A percentile compares a stretch with the other conserved stretches of the same genome.
phyloP scores from a whole-genome alignment of 1,140 invertebrate genomes.

The Cyphomyrmex costatus region DNA sequence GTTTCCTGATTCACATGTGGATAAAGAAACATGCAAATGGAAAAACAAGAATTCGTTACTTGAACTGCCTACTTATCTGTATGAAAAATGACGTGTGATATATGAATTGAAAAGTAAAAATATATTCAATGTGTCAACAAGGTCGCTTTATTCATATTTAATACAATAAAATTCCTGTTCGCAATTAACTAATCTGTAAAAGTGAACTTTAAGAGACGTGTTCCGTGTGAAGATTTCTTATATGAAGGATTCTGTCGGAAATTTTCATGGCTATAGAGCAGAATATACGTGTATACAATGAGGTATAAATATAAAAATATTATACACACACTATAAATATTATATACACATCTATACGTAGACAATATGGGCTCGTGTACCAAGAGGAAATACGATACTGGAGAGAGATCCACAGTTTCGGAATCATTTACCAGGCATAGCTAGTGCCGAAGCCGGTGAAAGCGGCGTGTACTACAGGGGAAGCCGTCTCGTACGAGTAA shows the following conservation, averaged over 20 bases:
- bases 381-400: not conserved
- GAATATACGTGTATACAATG: not conserved
- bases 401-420: not conserved
- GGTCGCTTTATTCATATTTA: conserved; percentile 16
- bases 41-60: not conserved
- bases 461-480: conserved; percentile 78
- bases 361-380: conserved; percentile 8
- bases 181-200: conserved; percentile 24
- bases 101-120: not conserved
- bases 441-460: conserved; percentile 85
- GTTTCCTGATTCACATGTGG: not conserved
- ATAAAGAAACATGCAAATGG: not conserved
- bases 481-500: conserved; percentile 44
- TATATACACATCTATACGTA: conserved; percentile 31
- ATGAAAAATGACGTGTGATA: not conserved
- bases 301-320: conserved; percentile 55
- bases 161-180: conserved; percentile 9
- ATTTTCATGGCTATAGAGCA: not conserved
- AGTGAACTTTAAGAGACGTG: not conserved
- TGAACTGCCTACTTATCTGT: not conserved
- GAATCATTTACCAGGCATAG: conserved; percentile 84
- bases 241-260: not conserved
- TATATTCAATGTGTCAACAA: conserved; percentile 3
- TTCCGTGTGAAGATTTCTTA: not conserved
- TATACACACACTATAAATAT: conserved; percentile 40